Evolutionary conservation across 2,113 vertebrate species (phyloP).

Genomic region (Vombatus ursinus): DNA sequence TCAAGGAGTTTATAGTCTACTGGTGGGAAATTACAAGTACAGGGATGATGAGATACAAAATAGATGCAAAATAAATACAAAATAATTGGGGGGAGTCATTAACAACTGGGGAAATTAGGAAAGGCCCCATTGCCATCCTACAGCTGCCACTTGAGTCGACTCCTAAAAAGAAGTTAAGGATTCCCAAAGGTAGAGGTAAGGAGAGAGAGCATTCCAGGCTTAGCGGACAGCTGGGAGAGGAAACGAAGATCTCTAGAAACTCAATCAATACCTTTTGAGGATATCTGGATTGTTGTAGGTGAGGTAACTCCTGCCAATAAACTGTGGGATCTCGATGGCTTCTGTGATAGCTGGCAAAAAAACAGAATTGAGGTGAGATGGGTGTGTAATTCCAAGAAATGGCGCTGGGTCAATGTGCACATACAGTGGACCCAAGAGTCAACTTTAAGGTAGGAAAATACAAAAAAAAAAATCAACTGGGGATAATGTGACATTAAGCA

Average conservation of each 20-base stretch:
- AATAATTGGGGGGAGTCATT: background rate
- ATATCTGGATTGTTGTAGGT: constrained; percentile 92
- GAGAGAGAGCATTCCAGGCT: background rate
- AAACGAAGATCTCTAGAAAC: too few species aligned
- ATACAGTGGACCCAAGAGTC: constrained; percentile 5
- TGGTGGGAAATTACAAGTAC: background rate
- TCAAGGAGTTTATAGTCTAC: background rate
- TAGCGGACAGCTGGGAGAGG: background rate
- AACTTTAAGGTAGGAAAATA: constrained; percentile 66
- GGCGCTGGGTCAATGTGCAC: background rate
- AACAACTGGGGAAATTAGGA: background rate
- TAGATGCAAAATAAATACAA: background rate
- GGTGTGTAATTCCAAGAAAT: background rate
- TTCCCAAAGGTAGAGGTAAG: background rate
- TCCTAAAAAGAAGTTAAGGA: background rate
- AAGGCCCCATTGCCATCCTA: background rate
- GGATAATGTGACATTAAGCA: background rate
- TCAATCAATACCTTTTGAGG: constrained; percentile 89
- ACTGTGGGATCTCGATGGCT: constrained; percentile 97
- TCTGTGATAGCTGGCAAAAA: constrained; percentile 89
- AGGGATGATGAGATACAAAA: background rate
- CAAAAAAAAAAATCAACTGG: constrained; percentile 11
- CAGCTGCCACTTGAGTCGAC: background rate
- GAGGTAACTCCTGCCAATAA: constrained; percentile 96
- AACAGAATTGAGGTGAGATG: constrained; percentile 22